A percentile compares a stretch with the other conserved stretches of the same genome.
Evolutionary conservation across 2,797 vertebrate genomes (phyloP).

Genomic region (Micropoecilia bifurca): DNA sequence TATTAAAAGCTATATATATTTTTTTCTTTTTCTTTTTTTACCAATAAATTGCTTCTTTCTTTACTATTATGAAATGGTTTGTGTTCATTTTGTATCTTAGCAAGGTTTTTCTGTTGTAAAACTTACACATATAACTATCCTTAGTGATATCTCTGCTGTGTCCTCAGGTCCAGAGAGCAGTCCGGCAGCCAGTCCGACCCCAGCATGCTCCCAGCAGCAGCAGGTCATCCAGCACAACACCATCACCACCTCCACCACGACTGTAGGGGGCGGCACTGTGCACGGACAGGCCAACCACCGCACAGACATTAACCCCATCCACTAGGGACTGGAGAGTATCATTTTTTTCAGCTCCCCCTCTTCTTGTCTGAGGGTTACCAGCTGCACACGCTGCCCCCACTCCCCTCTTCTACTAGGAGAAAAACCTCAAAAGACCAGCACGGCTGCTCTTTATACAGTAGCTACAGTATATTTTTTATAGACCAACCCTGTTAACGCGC

Average conservation of each 20-base stretch:
- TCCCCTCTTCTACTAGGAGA: conserved; percentile 56
- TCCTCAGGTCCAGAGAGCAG: conserved; percentile 96
- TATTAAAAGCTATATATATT: conserved; percentile 26
- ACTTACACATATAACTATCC: conserved; percentile 6
- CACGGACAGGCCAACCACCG: conserved; percentile 94
- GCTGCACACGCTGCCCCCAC: conserved; percentile 51
- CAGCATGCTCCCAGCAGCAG: conserved; percentile 95
- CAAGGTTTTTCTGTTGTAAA: not conserved
- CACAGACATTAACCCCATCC: conserved; percentile 98
- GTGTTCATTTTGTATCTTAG: conserved; percentile 46
- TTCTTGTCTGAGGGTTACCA: conserved; percentile 55
- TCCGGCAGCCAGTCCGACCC: conserved; percentile 90
- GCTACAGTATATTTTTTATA: conserved; percentile 83
- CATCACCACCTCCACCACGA: conserved; percentile 95
- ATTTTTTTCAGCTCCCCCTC: conserved; percentile 23
- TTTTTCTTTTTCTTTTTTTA: conserved; percentile 20
- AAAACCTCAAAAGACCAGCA: conserved; percentile 85
- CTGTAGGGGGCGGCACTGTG: conserved; percentile 89
- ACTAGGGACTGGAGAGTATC: conserved; percentile 83
- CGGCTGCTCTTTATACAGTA: conserved; percentile 80
- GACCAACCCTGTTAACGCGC: conserved; percentile 66
- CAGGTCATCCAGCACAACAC: conserved; percentile 99
- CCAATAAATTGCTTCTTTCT: conserved; percentile 57
- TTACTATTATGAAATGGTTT: conserved; percentile 34
- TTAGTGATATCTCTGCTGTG: conserved; percentile 50